Evolutionary conservation across 1,140 invertebrate genomes (phyloP), one percentile per base, ranked within the genome.

Genomic region (Euschistus heros): DNA sequence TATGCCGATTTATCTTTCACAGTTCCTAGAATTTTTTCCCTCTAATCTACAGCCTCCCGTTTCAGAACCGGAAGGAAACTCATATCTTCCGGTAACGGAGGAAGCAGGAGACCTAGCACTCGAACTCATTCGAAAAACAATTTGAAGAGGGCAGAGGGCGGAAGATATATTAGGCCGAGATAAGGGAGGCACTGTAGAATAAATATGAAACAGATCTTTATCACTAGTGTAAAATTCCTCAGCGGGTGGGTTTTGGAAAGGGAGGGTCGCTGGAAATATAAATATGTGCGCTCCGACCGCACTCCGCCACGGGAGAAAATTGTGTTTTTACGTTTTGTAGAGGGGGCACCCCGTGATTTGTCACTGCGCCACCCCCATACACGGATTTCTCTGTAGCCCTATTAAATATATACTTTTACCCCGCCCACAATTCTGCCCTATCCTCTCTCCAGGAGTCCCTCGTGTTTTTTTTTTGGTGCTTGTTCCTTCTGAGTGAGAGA

Each of bases 141-240:
- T 61, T 61, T 61, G 59, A 61, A 61, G 33, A 61, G 33, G 30
- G 59, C 7, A 3, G 15, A 10, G 59, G 33, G 59, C 15, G 59
- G 13, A 30, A 61, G 59, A 61, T 61, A 61, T 37, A 30, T 18
- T 18, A 17, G 7, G 22, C 8, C 7, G 55, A 24, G 55, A n/a
- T 18, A 24, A 42, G 59, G 59, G 59, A 17, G 59, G 30, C 17
- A 54, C 2, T 42, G 59, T 37, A 61, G 59, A 42, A 61, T 61
- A 61, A 61, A 61, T 61, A 61, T 61, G 42, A 33, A 61, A 44
- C 30, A 61, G 59, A 61, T 61, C 37, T 44, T 61, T 61, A 61
- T 61, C 59, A 61, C 30, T 42, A 61, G 59, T 61, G 59, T 61
- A 61, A 61, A 61, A 61, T 61, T 61, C 22, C 59, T 61, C 17